These are phyloP conservation scores for Leucania comma DNA, from an alignment of 2,888 invertebrate species.

Conservation along the genomic window DNA sequence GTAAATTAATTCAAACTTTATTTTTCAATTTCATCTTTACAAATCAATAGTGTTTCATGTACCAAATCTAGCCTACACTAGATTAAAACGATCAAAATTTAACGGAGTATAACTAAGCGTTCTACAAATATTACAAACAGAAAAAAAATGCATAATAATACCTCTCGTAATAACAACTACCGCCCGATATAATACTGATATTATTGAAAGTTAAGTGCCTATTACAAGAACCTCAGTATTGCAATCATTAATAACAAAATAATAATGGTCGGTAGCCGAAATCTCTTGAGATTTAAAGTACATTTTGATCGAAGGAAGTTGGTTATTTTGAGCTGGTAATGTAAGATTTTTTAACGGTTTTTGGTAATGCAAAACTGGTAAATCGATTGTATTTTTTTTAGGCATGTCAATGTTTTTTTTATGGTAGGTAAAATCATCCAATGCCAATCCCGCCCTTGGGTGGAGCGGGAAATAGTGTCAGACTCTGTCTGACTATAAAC, in stretches of 20 bases:
- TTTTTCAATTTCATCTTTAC: no score
- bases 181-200: slow-evolving; percentile 13
- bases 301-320: slow-evolving; percentile 32
- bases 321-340: slow-evolving; percentile 36
- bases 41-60: no score
- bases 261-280: slow-evolving; percentile 17
- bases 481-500: no score
- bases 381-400: no score
- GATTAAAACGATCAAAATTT: no score
- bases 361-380: slow-evolving; percentile 1
- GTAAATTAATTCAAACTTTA: no score
- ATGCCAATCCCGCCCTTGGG: no score
- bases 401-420: no score
- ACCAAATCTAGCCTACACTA: no score
- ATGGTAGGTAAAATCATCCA: no score
- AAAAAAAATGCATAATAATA: slow-evolving; percentile 9
- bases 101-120: slow-evolving; percentile 1
- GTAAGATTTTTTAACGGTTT: slow-evolving; percentile 14
- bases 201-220: slow-evolving; percentile 60
- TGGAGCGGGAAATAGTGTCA: no score
- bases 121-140: slow-evolving; percentile 13
- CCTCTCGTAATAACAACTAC: slow-evolving; percentile 23
- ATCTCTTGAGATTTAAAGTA: slow-evolving; percentile 11
- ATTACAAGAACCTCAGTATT: slow-evolving; percentile 48
- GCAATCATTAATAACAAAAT: slow-evolving; percentile 37